phyloP scores from a whole-genome alignment of 1,140 invertebrate species.

The Penaeus japonicus region DNA sequence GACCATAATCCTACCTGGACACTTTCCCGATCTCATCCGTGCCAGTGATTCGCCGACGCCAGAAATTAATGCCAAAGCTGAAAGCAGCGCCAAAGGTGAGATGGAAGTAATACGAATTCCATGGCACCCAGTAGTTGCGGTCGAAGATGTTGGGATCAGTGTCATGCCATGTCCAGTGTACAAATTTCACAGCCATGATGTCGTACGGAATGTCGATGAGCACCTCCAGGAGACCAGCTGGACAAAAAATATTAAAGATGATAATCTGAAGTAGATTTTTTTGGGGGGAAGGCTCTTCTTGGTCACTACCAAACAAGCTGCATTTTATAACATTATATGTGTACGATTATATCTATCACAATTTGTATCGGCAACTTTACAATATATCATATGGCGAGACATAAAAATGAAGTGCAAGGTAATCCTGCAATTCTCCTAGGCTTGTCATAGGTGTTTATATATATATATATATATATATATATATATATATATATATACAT shows the following conservation, averaged over 20 bases:
- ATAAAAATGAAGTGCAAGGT: not conserved
- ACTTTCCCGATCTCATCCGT: constrained; percentile 53
- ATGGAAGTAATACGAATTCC: constrained; percentile 85
- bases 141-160: constrained; percentile 83
- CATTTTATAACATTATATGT: not conserved
- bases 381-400: not conserved
- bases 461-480: too few species aligned
- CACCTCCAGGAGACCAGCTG: constrained; percentile 76
- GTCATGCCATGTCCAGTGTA: constrained; percentile 88
- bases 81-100: constrained; percentile 77
- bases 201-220: constrained; percentile 83
- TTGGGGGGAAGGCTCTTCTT: not conserved
- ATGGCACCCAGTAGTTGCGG: constrained; percentile 79
- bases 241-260: constrained; percentile 15
- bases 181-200: constrained; percentile 79
- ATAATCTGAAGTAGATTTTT: constrained; percentile 16
- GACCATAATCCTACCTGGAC: constrained; percentile 20
- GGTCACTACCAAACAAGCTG: not conserved
- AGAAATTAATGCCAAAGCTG: constrained; percentile 73
- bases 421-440: not conserved
- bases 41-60: constrained; percentile 68
- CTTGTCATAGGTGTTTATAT: not conserved
- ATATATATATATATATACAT: too few species aligned
- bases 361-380: not conserved
- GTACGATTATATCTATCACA: not conserved